Evolutionary conservation across 1,140 invertebrate species (phyloP).

Genomic region (Drosophila pruinosa): DNA sequence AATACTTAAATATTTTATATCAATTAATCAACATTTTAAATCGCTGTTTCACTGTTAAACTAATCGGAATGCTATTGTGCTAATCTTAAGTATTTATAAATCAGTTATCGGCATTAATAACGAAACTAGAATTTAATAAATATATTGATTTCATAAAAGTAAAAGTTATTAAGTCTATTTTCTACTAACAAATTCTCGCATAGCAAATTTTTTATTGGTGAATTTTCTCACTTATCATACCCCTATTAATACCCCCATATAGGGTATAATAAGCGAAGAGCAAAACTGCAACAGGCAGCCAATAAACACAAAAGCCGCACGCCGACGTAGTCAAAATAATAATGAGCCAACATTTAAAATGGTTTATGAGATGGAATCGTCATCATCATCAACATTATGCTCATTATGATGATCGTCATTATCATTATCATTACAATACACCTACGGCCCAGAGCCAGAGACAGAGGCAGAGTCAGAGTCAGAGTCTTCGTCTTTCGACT

Average conservation of each 20-base stretch:
- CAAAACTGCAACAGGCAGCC: constrained; percentile 34
- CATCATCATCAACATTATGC: constrained; percentile 35
- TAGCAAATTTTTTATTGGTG: too few species aligned
- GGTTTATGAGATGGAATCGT: constrained; percentile 57
- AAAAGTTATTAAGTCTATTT: too few species aligned
- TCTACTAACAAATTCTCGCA: too few species aligned
- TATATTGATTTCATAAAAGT: too few species aligned
- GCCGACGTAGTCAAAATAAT: constrained; percentile 72
- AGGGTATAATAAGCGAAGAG: constrained; percentile 29
- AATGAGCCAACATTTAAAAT: constrained; percentile 77
- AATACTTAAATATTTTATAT: too few species aligned
- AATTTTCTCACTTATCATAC: background rate
- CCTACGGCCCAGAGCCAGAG: constrained; percentile 45
- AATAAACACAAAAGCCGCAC: constrained; percentile 76
- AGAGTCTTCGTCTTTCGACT: background rate
- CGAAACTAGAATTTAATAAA: too few species aligned
- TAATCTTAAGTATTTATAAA: too few species aligned
- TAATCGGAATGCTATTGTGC: too few species aligned
- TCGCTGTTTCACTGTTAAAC: too few species aligned
- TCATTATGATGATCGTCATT: constrained; percentile 10
- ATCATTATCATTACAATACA: constrained; percentile 45
- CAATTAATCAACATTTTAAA: too few species aligned
- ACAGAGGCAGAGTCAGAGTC: constrained; percentile 4
- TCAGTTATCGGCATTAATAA: too few species aligned
- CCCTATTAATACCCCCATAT: background rate